Conservation (phyloP, 2,797 vertebrate genomes). For the Eleutherodactylus coqui region DNA sequence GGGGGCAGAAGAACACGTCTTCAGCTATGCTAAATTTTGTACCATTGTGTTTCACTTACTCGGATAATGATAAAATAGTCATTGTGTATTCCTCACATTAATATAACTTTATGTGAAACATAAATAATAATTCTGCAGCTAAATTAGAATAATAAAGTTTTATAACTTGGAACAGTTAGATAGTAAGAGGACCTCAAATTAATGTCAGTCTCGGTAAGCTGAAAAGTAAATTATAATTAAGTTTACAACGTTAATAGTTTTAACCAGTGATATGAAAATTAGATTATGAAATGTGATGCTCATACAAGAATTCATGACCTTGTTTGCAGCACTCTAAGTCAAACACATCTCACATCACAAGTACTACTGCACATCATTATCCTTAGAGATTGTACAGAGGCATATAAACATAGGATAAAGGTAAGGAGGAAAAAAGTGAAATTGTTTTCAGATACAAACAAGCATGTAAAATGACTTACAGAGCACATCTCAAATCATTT, state of each 20-base stretch:
- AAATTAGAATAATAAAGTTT: conserved; percentile 25
- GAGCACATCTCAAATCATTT: conserved; percentile 48
- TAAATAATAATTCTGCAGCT: background rate
- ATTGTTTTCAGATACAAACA: conserved; percentile 48
- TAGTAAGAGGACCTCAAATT: background rate
- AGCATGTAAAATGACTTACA: conserved; percentile 43
- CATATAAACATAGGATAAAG: background rate
- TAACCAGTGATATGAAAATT: conserved; percentile 33
- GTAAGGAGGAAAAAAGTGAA: background rate
- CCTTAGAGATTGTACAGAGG: background rate
- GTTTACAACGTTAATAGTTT: conserved; percentile 25
- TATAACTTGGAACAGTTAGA: background rate
- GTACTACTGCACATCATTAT: conserved; percentile 18
- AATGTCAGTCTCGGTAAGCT: conserved; percentile 14
- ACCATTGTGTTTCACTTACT: background rate
- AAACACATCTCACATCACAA: conserved; percentile 19
- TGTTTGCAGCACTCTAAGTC: conserved; percentile 34
- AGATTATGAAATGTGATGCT: conserved; percentile 36
- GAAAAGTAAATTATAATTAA: conserved; percentile 34
- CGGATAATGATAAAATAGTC: background rate
- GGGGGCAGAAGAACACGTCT: background rate
- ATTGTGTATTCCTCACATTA: background rate
- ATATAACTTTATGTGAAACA: background rate
- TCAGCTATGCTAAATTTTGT: background rate
- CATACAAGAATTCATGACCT: conserved; percentile 43